Percentiles rank a stretch among this genome's conserved stretches.
These are phyloP conservation scores for Sparidentex hasta DNA, from an alignment of 2,797 vertebrate genomes.

Conservation along the genomic window DNA sequence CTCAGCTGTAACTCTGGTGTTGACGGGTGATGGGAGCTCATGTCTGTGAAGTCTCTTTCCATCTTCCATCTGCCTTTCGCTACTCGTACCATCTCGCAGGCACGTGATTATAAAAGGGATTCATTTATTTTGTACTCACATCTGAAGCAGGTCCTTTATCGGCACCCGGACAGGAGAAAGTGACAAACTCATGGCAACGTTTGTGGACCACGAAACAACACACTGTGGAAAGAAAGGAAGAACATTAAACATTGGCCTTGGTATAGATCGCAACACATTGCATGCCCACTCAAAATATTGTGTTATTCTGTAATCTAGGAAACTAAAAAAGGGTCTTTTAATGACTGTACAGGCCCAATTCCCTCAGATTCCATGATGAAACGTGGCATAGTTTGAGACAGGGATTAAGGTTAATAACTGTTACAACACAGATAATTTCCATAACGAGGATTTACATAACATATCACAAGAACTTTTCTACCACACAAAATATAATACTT, in stretches of 20 bases:
- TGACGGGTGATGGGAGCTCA: conserved; percentile 17
- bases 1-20: conserved; percentile 9
- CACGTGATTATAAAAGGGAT: neutral
- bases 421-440: too few relatives aligned
- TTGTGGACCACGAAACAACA: conserved; percentile 99
- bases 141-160: conserved; percentile 96
- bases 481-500: too few relatives aligned
- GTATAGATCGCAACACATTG: neutral
- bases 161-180: conserved; percentile 95
- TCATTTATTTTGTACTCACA: conserved; percentile 86
- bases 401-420: too few relatives aligned
- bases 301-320: neutral
- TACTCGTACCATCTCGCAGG: neutral
- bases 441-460: too few relatives aligned
- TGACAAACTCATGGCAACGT: conserved; percentile 98
- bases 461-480: too few relatives aligned
- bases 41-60: neutral
- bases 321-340: too few relatives aligned
- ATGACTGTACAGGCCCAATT: too few relatives aligned
- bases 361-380: too few relatives aligned
- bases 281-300: neutral
- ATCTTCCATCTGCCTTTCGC: neutral
- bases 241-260: neutral
- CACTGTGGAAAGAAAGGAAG: conserved; percentile 82
- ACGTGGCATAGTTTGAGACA: too few relatives aligned